phyloP scores from a whole-genome alignment of 2,797 vertebrate species.

The Enteromius anoplus region DNA sequence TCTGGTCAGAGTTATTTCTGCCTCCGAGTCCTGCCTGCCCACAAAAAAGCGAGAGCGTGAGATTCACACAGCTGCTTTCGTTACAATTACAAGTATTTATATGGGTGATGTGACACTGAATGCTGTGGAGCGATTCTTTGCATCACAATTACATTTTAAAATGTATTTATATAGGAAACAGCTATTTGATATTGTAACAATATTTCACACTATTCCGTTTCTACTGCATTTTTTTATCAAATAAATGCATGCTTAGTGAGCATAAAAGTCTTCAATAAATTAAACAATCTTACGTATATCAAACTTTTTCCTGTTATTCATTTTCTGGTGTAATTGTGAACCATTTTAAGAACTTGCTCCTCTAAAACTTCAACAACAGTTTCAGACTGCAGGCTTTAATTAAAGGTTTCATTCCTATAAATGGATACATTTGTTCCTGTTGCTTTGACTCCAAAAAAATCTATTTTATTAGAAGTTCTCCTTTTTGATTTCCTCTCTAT shows the following conservation, averaged over 20 bases:
- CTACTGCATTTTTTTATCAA: neutral
- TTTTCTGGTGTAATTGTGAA: neutral
- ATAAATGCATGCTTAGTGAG: neutral
- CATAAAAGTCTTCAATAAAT: neutral
- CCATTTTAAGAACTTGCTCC: neutral
- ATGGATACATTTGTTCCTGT: neutral
- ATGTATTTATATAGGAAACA: neutral
- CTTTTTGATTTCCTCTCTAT: slow-evolving; percentile 7
- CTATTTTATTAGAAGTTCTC: neutral
- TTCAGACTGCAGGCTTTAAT: neutral
- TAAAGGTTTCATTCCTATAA: neutral
- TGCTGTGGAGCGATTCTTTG: neutral
- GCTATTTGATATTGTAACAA: neutral
- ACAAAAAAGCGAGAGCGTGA: no score
- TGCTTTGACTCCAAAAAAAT: neutral
- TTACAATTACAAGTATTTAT: no score
- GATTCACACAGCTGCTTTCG: no score
- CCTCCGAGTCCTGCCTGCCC: no score
- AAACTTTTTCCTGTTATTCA: neutral
- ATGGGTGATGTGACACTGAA: no score
- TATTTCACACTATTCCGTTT: neutral
- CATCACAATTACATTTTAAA: neutral
- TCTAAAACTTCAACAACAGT: neutral
- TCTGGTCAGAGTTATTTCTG: no score
- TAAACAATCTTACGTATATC: neutral